Conservation (phyloP, 2,113 vertebrate genomes). For the Charina bottae region DNA sequence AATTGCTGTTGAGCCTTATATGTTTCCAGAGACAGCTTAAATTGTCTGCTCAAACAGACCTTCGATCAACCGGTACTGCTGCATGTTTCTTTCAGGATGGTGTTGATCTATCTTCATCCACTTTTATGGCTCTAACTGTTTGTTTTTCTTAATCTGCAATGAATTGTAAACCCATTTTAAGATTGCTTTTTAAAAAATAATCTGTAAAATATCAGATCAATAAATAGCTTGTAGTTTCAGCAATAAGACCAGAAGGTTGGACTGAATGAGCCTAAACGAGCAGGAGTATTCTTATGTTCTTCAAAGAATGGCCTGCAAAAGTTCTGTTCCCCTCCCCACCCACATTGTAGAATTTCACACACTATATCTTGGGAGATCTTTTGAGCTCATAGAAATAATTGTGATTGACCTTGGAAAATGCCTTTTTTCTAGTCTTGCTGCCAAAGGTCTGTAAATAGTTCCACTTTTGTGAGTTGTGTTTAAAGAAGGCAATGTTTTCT, state of each 20-base stretch:
- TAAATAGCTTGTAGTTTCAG: too few species aligned
- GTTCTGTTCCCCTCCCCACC: background rate
- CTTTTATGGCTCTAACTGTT: background rate
- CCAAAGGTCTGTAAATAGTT: constrained; percentile 28
- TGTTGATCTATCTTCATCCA: background rate
- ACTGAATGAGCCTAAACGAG: background rate
- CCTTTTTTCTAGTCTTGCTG: constrained; percentile 24
- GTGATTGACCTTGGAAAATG: background rate
- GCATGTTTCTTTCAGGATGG: background rate
- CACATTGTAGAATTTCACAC: background rate
- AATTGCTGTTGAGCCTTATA: too few species aligned
- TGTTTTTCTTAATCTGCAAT: background rate
- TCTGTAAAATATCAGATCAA: too few species aligned
- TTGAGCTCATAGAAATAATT: background rate
- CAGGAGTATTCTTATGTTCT: background rate
- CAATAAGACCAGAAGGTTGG: background rate
- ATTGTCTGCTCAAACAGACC: too few species aligned
- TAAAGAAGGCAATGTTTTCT: constrained; percentile 36
- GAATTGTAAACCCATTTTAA: background rate
- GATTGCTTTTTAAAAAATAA: background rate
- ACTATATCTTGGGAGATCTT: background rate
- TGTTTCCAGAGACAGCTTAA: too few species aligned
- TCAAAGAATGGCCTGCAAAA: background rate
- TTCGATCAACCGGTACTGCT: too few species aligned
- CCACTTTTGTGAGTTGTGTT: constrained; percentile 6